Conservation (phyloP, 2,113 vertebrate species). For the Brachypodius melanocephalos region DNA sequence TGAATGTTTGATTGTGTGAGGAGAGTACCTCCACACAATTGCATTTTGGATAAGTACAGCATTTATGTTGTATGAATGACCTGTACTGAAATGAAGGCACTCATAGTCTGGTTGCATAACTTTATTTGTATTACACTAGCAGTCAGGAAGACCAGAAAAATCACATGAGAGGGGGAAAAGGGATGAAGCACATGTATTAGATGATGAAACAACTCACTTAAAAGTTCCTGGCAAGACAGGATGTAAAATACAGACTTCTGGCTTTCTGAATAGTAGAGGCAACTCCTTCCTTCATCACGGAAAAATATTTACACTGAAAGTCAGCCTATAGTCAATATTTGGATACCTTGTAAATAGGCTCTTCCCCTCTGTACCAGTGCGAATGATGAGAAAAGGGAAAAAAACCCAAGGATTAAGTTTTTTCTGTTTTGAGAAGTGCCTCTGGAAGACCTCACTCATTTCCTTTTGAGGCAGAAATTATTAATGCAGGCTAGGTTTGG, state of each 20-base stretch:
- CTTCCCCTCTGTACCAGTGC: background rate
- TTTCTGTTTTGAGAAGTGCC: background rate
- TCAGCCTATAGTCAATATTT: background rate
- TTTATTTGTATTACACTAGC: background rate
- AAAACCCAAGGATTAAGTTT: background rate
- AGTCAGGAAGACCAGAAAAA: background rate
- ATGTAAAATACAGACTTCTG: background rate
- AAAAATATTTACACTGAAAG: background rate
- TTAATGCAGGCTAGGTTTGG: background rate
- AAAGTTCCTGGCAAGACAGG: background rate
- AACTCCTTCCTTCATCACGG: background rate
- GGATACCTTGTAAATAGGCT: background rate
- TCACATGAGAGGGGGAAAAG: fast-evolving
- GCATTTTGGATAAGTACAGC: background rate
- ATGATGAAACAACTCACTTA: background rate
- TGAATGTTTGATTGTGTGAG: background rate
- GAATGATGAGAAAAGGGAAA: background rate
- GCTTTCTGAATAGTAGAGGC: background rate
- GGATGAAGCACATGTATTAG: background rate
- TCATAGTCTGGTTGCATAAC: background rate
- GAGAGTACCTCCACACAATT: background rate
- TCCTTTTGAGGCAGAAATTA: background rate
- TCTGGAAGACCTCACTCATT: background rate
- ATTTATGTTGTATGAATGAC: background rate
- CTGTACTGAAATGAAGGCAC: background rate